Evolutionary conservation across 2,888 invertebrate species (phyloP).

Genomic region (Tetanocera ferruginea): DNA sequence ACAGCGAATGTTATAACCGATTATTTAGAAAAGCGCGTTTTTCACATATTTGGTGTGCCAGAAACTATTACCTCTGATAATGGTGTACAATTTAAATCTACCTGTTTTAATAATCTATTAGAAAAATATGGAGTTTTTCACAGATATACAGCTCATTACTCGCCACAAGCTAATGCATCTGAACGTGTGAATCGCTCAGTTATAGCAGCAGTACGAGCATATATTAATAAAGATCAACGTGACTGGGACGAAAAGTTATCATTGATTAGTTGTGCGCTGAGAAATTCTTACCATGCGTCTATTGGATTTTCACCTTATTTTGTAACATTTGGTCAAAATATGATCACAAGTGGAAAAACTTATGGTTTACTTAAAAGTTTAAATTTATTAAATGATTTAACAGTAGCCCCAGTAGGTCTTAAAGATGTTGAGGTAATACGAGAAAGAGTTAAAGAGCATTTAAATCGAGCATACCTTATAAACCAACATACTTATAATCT

Average conservation of each 20-base stretch:
- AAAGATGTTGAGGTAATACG: background rate
- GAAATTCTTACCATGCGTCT: slow-evolving; percentile 16
- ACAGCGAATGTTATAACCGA: background rate
- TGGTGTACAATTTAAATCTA: background rate
- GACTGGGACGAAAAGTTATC: background rate
- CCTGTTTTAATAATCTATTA: background rate
- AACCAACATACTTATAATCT: background rate
- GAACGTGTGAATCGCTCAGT: slow-evolving; percentile 6
- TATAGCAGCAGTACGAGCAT: background rate
- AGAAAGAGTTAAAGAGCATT: background rate
- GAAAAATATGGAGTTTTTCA: slow-evolving; percentile 9
- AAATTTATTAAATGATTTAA: background rate
- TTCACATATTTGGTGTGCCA: background rate
- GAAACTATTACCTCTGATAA: background rate
- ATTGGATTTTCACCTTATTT: slow-evolving; percentile 16
- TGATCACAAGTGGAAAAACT: slow-evolving; percentile 6
- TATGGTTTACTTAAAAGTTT: background rate
- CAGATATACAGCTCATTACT: slow-evolving; percentile 21
- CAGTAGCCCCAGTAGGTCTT: background rate
- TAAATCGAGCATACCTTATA: background rate
- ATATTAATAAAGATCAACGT: background rate
- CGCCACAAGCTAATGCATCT: slow-evolving; percentile 29
- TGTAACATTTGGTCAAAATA: slow-evolving; percentile 24
- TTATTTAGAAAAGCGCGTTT: background rate
- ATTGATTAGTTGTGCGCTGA: slow-evolving; percentile 4